These are phyloP conservation scores for Lottia gigantea DNA, from an alignment of 2,888 invertebrate species.

Conservation along the genomic window DNA sequence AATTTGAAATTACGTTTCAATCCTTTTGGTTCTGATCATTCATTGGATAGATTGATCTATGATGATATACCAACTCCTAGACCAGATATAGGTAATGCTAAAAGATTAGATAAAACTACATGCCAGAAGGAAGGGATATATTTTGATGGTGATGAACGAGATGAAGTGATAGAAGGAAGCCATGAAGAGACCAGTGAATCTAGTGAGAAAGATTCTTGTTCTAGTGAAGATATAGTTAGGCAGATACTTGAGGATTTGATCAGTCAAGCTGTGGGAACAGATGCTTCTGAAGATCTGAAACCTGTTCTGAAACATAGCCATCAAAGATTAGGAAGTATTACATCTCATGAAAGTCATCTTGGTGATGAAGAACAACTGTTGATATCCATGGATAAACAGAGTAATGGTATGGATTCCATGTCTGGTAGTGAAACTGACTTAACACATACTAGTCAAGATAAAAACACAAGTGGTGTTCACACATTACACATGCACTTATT, in stretches of 20 bases:
- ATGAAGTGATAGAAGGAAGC: constrained; percentile 37
- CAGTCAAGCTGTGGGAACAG: constrained; percentile 17
- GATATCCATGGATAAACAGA: constrained; percentile 48
- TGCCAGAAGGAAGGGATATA: constrained; percentile 65
- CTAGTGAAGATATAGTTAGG: constrained; percentile 69
- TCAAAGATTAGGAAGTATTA: constrained; percentile 21
- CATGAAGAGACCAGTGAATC: constrained; percentile 29
- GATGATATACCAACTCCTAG: constrained; percentile 53
- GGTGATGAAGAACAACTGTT: constrained; percentile 48
- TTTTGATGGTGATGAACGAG: constrained; percentile 53
- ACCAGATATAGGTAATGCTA: constrained; percentile 47
- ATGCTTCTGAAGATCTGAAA: constrained; percentile 8
- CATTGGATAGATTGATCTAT: constrained; percentile 59
- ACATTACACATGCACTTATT: constrained; percentile 86
- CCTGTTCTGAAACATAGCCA: background rate
- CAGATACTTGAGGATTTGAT: constrained; percentile 70
- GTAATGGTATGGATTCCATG: constrained; percentile 51
- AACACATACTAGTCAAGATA: constrained; percentile 5
- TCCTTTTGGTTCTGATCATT: constrained; percentile 71
- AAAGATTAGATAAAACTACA: constrained; percentile 58
- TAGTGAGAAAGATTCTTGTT: constrained; percentile 15
- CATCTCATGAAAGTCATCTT: constrained; percentile 36
- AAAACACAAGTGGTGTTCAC: constrained; percentile 71
- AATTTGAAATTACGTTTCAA: constrained; percentile 78
- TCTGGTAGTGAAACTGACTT: constrained; percentile 53